These are phyloP conservation scores for Reticulitermes speratus DNA, from an alignment of 1,140 invertebrate species.

Conservation along the genomic window DNA sequence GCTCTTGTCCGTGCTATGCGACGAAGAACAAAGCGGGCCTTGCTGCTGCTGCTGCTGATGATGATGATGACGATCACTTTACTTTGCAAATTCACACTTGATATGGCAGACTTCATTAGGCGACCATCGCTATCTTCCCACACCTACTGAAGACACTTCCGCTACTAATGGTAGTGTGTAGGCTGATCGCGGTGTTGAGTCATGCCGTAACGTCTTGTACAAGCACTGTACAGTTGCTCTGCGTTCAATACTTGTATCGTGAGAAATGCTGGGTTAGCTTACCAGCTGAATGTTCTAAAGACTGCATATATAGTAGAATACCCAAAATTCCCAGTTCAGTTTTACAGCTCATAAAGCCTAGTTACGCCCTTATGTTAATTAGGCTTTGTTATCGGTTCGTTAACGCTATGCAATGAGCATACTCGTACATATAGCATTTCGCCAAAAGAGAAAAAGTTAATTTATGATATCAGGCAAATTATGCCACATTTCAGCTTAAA, in stretches of 20 bases:
- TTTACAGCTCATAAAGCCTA: too few relatives aligned
- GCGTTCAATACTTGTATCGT: neutral
- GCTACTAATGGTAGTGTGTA: neutral
- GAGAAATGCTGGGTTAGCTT: neutral
- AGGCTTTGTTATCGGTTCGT: too few relatives aligned
- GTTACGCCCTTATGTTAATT: too few relatives aligned
- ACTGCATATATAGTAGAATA: too few relatives aligned
- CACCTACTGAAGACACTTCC: neutral
- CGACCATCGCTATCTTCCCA: neutral
- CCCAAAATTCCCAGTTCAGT: too few relatives aligned
- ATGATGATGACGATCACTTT: neutral
- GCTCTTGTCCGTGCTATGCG: neutral
- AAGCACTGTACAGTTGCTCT: neutral
- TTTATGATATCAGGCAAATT: too few relatives aligned
- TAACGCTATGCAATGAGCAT: too few relatives aligned
- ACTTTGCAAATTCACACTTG: constrained; percentile 3
- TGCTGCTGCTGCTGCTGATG: too few relatives aligned
- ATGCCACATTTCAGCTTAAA: too few relatives aligned
- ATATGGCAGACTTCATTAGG: neutral
- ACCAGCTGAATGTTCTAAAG: too few relatives aligned
- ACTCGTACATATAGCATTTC: too few relatives aligned
- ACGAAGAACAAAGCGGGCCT: neutral
- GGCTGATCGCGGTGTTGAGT: neutral
- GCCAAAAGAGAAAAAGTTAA: too few relatives aligned
- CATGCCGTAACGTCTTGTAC: neutral